These are phyloP conservation scores for Callyntrura sp. DNA, from an alignment of 2,888 invertebrate genomes.

Conservation along the genomic window DNA sequence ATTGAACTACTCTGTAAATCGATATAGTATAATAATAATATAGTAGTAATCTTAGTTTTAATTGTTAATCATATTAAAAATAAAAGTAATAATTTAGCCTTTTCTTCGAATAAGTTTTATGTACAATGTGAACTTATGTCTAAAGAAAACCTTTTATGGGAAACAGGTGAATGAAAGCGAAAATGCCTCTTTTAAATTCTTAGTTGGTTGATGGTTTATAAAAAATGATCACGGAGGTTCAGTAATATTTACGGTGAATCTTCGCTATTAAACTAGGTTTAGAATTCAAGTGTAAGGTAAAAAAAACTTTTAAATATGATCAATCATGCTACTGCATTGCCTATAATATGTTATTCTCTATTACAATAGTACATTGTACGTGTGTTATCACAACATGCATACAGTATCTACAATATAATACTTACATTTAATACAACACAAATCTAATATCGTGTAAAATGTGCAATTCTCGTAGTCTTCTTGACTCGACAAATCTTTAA, in stretches of 20 bases:
- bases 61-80: slow-evolving; percentile 40
- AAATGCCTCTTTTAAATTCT: slow-evolving; percentile 18
- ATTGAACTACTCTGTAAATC: slow-evolving; percentile 22
- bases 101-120: slow-evolving; percentile 55
- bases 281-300: background rate
- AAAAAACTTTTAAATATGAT: slow-evolving; percentile 25
- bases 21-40: slow-evolving; percentile 8
- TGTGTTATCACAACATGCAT: slow-evolving; percentile 15
- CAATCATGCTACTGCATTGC: slow-evolving; percentile 57
- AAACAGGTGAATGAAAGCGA: slow-evolving; percentile 41
- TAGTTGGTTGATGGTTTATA: slow-evolving; percentile 8
- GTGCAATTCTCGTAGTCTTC: slow-evolving; percentile 74
- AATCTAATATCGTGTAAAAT: slow-evolving; percentile 42
- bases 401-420: slow-evolving; percentile 13
- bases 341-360: slow-evolving; percentile 38
- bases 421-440: background rate
- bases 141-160: slow-evolving; percentile 42
- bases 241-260: slow-evolving; percentile 37
- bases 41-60: slow-evolving; percentile 10
- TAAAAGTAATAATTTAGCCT: slow-evolving; percentile 37
- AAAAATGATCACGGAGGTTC: slow-evolving; percentile 24
- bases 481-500: slow-evolving; percentile 56
- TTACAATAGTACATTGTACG: background rate
- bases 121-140: slow-evolving; percentile 59
- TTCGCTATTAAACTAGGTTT: slow-evolving; percentile 23